These are phyloP conservation scores for Meliscaeva auricollis DNA, from an alignment of 2,888 invertebrate genomes.

Conservation along the genomic window DNA sequence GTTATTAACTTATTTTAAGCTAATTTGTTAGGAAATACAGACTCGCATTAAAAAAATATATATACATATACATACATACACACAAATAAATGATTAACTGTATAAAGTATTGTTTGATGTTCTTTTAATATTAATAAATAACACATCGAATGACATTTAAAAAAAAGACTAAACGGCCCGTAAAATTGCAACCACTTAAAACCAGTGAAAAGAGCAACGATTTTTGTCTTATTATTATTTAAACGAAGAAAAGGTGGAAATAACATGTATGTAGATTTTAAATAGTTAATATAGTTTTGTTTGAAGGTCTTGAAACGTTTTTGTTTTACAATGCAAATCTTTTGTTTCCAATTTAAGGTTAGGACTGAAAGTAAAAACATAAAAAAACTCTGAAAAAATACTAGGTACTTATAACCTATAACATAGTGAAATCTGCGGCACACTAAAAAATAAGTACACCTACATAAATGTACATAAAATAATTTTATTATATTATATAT, in stretches of 20 bases:
- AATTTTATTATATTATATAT: no score
- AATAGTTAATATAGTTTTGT: not conserved
- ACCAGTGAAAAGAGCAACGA: conserved; percentile 66
- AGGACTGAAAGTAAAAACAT: not conserved
- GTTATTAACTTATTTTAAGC: conserved; percentile 30
- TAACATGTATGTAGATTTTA: not conserved
- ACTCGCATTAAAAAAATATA: conserved; percentile 58
- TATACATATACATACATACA: no score
- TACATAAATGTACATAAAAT: no score
- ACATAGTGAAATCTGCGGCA: no score
- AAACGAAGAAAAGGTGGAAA: not conserved
- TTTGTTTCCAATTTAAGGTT: not conserved
- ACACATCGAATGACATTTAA: conserved; percentile 65
- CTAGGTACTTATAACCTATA: no score
- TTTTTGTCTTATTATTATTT: conserved; percentile 33
- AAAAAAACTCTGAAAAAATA: not conserved
- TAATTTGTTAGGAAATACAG: conserved; percentile 63
- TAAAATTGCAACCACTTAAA: conserved; percentile 32
- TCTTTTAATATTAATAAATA: conserved; percentile 24
- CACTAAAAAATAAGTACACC: no score
- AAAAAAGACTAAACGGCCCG: conserved; percentile 35
- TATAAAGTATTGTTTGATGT: conserved; percentile 38
- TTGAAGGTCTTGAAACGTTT: not conserved
- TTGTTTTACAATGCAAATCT: not conserved
- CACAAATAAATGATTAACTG: conserved; percentile 37